Conservation (phyloP, 2,888 invertebrate genomes). For the Tetragnatha montana region DNA sequence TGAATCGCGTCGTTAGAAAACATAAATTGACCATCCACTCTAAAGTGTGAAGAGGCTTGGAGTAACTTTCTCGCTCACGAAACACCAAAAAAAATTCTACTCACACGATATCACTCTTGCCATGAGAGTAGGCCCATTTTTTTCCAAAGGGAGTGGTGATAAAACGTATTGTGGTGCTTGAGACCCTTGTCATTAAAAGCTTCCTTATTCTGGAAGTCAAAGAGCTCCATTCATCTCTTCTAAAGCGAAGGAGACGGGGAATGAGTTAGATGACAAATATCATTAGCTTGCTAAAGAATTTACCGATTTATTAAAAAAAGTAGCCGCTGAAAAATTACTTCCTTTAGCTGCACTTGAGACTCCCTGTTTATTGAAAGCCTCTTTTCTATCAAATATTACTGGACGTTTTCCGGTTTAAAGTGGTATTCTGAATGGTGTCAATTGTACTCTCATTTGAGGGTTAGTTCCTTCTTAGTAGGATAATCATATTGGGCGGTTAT, state of each 20-base stretch:
- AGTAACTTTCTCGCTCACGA: no score
- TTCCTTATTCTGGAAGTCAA: neutral
- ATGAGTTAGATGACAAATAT: neutral
- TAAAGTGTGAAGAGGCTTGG: no score
- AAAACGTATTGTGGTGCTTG: neutral
- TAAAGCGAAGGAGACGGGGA: neutral
- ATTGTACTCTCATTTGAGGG: no score
- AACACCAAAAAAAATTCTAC: neutral
- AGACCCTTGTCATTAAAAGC: neutral
- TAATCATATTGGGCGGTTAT: no score
- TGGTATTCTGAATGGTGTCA: no score
- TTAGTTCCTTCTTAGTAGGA: no score
- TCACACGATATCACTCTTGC: neutral
- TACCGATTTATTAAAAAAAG: neutral
- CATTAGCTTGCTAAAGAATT: neutral
- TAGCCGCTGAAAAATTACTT: neutral
- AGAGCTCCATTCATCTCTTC: neutral
- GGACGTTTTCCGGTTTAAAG: no score
- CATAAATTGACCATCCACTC: no score
- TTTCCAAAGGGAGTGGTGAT: neutral
- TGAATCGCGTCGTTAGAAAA: no score
- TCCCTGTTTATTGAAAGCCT: neutral
- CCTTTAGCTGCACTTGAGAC: neutral
- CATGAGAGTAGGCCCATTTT: neutral
- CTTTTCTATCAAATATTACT: no score